Percentiles rank a stretch among this genome's conserved stretches.
phyloP scores from a whole-genome alignment of 2,797 vertebrate species.

The Eulemur coronatus region DNA sequence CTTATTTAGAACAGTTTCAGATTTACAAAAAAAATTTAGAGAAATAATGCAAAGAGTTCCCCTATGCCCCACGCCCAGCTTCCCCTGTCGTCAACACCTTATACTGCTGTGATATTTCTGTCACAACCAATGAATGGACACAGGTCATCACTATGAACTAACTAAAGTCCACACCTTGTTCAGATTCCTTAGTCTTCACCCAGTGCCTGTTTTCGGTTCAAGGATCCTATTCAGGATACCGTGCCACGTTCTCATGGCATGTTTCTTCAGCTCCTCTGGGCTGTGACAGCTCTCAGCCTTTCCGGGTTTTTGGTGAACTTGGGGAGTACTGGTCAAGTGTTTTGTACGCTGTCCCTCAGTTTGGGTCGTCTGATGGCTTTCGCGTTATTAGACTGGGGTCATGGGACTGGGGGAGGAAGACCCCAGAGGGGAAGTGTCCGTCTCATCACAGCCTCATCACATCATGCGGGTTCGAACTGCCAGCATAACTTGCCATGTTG shows the following conservation, averaged over 20 bases:
- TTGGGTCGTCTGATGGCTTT: not conserved
- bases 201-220: not conserved
- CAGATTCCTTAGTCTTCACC: not conserved
- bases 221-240: not conserved
- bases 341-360: not conserved
- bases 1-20: not conserved
- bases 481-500: fast-evolving
- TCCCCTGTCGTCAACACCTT: not conserved
- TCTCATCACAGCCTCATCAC: not conserved
- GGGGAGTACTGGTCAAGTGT: not conserved
- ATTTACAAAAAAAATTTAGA: not conserved
- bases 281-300: not conserved
- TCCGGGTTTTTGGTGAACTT: not conserved
- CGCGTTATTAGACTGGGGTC: not conserved
- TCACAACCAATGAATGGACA: not conserved
- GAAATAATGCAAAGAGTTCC: not conserved
- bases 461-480: fast-evolving
- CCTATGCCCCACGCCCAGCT: not conserved
- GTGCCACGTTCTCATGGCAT: not conserved
- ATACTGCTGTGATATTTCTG: not conserved
- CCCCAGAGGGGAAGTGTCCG: not conserved
- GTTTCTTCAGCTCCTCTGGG: not conserved
- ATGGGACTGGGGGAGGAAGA: not conserved
- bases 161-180: not conserved
- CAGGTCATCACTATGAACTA: not conserved